Evolutionary conservation across 2,113 vertebrate species (phyloP), one percentile per base, ranked within the genome.

Genomic region (Vanacampus margaritifer): DNA sequence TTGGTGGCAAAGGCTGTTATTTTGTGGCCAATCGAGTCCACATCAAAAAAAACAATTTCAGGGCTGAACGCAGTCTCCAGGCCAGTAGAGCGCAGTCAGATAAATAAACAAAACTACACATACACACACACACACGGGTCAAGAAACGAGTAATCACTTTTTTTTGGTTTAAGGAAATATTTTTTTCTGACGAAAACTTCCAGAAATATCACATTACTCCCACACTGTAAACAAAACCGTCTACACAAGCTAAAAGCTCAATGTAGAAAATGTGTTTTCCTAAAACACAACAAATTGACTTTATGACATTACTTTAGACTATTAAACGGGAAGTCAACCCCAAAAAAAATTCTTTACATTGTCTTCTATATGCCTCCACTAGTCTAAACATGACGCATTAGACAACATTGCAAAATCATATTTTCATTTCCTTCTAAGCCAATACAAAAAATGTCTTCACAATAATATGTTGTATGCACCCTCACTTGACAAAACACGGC

Each of bases 61-160:
- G 68, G 72, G 73, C 73, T 24, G 75, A 76, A 79, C 61, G 1
- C 74, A 48, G 74, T 82, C 80, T 75, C 51, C 56, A n/a, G 50
- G 54, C 65, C 66, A 56, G 39, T 8, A 43, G 61, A 24, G 28
- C 1, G 51, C 67, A 65, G 75, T 74, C 80, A 74, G 64, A 81
- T 72, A 72, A 64, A 75, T 37, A 80, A 84, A 88, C 74, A 85
- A 76, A 76, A 65, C 68, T 78, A 69, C 81, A 79, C 59, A 68
- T 61, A 13, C 9, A 32, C 28, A 32, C 28, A 13, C 9, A 32
- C 28, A 32, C 28, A 53, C 58, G 71, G 68, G 48, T 70, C 69
- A 69, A 61, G 76, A 67, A 39, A 74, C 57, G 64, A 62, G 66
- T 41, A 65, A 71, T 75, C 65, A 61, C 58, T 48, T 43, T 37